Evolutionary conservation across 2,888 invertebrate species (phyloP), one percentile per base, ranked within the genome.

Genomic region (Ephialtes manifestator): DNA sequence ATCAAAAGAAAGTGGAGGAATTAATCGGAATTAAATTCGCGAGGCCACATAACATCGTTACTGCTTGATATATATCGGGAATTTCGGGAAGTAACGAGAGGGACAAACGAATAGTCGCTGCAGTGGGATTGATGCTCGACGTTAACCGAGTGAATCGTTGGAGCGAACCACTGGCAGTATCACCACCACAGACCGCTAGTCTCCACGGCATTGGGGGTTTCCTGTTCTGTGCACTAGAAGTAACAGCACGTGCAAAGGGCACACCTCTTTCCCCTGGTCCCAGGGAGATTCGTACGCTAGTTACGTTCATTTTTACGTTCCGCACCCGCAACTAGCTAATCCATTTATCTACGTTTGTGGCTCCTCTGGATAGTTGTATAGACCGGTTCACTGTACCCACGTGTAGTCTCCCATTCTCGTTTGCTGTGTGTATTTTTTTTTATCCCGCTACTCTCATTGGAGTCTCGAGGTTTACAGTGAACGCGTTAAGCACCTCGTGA

Each of bases 281-380:
- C 74, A 77, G 67, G 68, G 70, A 81, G 68, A 74, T 46, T 74
- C 53, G 43, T 81, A 35, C 24, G 48, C 48, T 80, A 35, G 65
- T 48, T 55, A 87, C 88, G 78, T 89, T 88, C 86, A 80, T 82
- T 87, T 87, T 85, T 87, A 78, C 75, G 74, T 83, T 85, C 76
- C 86, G 81, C 80, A 80, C 63, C 84, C 86, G 87, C 85, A 89
- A 88, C 89, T 89, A 88, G 88, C 89, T 92, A 93, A 93, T 93
- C 91, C 91, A 92, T 92, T 92, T 92, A 92, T 84, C 81, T 81
- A 31, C 60, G 60, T 51, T 53, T 78, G 76, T 86, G 70, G 65
- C 76, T 48, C 13, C 71, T 74, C 55, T 48, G 24, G 24, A 48
- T 79, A 53, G 35, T n/a, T 48, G n/a, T 51, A 20, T 31, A 18